Percentiles rank a stretch among this genome's conserved stretches.
Conservation (phyloP, 2,888 invertebrate genomes). For the Hypena proboscidalis region DNA sequence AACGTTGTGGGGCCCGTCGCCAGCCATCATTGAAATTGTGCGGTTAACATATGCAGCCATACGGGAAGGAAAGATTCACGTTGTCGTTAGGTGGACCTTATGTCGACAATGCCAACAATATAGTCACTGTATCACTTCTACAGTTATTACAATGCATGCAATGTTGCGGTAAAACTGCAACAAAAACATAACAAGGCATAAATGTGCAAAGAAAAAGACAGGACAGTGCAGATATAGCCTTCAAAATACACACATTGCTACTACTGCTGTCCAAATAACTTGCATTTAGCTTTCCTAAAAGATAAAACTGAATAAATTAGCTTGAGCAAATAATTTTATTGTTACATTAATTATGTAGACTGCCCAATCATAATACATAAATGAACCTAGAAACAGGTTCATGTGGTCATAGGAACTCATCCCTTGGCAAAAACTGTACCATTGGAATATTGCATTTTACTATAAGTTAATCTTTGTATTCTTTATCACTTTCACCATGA, state of each 20-base stretch:
- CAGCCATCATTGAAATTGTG: slow-evolving; percentile 94
- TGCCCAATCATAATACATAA: too few relatives aligned
- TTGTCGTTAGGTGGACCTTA: slow-evolving; percentile 81
- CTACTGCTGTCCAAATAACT: background rate
- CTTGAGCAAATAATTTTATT: too few relatives aligned
- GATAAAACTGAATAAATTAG: too few relatives aligned
- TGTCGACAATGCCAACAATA: slow-evolving; percentile 77
- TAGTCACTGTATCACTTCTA: slow-evolving; percentile 79
- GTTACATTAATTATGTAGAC: too few relatives aligned
- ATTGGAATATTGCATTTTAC: too few relatives aligned
- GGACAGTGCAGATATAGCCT: slow-evolving; percentile 4
- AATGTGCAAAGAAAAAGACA: slow-evolving; percentile 42
- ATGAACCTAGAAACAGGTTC: too few relatives aligned
- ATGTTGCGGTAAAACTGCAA: slow-evolving; percentile 87
- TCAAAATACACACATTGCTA: background rate
- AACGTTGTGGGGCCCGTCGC: slow-evolving; percentile 89
- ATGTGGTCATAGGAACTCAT: too few relatives aligned
- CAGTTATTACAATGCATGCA: slow-evolving; percentile 83
- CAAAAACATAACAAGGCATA: slow-evolving; percentile 77
- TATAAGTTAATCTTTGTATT: too few relatives aligned
- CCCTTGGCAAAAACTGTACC: too few relatives aligned
- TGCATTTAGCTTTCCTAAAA: too few relatives aligned
- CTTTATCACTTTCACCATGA: too few relatives aligned
- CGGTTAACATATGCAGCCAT: slow-evolving; percentile 97
- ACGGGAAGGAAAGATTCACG: slow-evolving; percentile 82